Evolutionary conservation across 2,113 vertebrate species (phyloP).

Genomic region (Mugil cephalus): DNA sequence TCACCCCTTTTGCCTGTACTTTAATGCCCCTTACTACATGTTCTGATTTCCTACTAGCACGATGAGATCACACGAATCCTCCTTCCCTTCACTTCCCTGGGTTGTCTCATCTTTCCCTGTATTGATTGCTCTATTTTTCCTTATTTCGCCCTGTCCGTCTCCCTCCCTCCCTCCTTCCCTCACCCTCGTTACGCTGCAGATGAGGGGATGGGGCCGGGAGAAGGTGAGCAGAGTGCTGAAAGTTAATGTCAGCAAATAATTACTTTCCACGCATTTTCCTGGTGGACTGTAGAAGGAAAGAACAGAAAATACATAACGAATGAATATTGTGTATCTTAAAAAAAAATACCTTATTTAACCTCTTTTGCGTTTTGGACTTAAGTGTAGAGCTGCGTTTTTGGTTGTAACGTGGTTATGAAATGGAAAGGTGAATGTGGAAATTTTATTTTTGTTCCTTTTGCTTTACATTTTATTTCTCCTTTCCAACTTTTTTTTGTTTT

Average conservation of each 20-base stretch:
- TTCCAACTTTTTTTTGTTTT: conserved; percentile 88
- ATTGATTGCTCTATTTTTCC: conserved; percentile 61
- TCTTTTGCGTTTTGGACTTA: conserved; percentile 91
- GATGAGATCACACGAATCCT: conserved; percentile 44
- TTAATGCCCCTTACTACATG: conserved; percentile 42
- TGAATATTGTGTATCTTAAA: conserved; percentile 92
- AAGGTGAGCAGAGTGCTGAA: conserved; percentile 39
- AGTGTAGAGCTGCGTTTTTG: conserved; percentile 94
- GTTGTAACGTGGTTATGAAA: conserved; percentile 83
- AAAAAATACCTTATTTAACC: conserved; percentile 93
- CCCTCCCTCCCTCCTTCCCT: conserved; percentile 5
- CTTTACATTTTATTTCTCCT: conserved; percentile 61
- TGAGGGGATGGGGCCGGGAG: conserved; percentile 28
- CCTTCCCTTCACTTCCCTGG: conserved; percentile 35
- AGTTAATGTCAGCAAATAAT: conserved; percentile 58
- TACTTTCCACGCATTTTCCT: conserved; percentile 83
- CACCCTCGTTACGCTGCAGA: conserved; percentile 39
- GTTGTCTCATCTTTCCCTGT: conserved; percentile 49
- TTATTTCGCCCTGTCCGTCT: conserved; percentile 14
- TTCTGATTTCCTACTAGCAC: conserved; percentile 55
- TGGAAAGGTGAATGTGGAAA: conserved; percentile 64
- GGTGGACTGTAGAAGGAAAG: conserved; percentile 86
- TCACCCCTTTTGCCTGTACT: conserved; percentile 29
- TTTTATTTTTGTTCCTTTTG: conserved; percentile 80
- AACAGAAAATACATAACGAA: conserved; percentile 73